These are phyloP conservation scores for Leptopilina syphax DNA, from an alignment of 2,888 invertebrate species.

Conservation along the genomic window DNA sequence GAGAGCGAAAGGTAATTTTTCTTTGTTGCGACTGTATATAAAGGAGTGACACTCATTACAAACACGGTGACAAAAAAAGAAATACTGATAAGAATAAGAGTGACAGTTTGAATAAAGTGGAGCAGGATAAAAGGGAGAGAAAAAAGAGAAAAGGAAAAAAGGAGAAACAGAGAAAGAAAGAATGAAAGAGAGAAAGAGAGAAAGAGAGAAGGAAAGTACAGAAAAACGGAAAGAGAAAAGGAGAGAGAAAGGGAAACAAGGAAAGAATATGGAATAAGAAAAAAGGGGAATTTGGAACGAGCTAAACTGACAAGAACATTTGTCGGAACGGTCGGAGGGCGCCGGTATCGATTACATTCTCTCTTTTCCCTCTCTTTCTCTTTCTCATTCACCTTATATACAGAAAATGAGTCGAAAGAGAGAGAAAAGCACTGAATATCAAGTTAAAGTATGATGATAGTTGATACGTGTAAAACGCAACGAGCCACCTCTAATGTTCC, in stretches of 20 bases:
- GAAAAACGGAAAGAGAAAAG: too few species aligned
- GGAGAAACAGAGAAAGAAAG: too few species aligned
- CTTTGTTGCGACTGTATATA: not conserved
- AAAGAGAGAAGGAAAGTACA: too few species aligned
- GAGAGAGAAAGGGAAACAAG: not conserved
- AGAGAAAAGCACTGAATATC: constrained; percentile 69
- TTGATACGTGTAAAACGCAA: constrained; percentile 70
- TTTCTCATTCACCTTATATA: constrained; percentile 37
- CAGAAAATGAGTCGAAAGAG: constrained; percentile 54
- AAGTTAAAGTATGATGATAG: constrained; percentile 74
- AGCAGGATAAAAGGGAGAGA: constrained; percentile 45
- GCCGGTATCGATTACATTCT: constrained; percentile 68
- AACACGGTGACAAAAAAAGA: constrained; percentile 17
- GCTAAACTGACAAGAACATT: constrained; percentile 58
- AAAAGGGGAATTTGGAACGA: constrained; percentile 43
- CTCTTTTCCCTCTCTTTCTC: constrained; percentile 36
- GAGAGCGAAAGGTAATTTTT: constrained; percentile 12
- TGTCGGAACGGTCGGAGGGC: constrained; percentile 60
- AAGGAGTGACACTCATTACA: constrained; percentile 8
- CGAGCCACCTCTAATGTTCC: constrained; percentile 68
- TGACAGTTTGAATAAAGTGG: constrained; percentile 14
- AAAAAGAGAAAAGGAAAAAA: constrained; percentile 41
- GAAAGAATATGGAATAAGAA: constrained; percentile 49
- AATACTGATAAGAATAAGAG: constrained; percentile 13
- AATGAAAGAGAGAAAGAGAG: too few species aligned